phyloP scores from a whole-genome alignment of 2,888 invertebrate species.

The Drosophila mimetica region DNA sequence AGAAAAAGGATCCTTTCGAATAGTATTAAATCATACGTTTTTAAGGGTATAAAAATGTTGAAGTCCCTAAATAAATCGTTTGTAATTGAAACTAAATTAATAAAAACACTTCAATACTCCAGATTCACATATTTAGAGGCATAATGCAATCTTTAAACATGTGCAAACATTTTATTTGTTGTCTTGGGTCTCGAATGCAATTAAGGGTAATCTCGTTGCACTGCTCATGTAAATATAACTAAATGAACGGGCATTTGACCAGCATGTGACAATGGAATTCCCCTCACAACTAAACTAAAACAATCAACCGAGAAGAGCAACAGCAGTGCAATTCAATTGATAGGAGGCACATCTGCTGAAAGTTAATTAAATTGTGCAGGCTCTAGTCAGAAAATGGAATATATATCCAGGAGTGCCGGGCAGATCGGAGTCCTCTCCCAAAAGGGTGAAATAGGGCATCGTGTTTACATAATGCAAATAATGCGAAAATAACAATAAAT shows the following conservation, averaged over 20 bases:
- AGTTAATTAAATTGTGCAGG: conserved; percentile 72
- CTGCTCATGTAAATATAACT: conserved; percentile 32
- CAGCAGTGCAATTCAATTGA: conserved; percentile 32
- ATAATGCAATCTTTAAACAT: background rate
- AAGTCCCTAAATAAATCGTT: no score
- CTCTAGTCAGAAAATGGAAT: conserved; percentile 56
- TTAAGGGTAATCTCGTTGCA: conserved; percentile 20
- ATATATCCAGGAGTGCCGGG: conserved; percentile 25
- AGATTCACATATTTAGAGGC: no score
- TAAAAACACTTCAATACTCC: no score
- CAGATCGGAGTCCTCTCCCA: conserved; percentile 12
- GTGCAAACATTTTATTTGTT: conserved; percentile 1
- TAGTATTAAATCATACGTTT: no score
- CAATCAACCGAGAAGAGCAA: conserved; percentile 22
- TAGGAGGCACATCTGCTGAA: conserved; percentile 52
- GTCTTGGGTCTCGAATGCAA: conserved; percentile 2
- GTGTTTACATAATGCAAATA: conserved; percentile 74
- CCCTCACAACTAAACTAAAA: conserved; percentile 31
- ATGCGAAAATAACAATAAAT: conserved; percentile 74
- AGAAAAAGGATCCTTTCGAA: no score
- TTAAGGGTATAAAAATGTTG: no score
- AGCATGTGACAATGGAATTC: conserved; percentile 2
- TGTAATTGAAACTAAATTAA: no score
- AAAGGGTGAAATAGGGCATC: conserved; percentile 41
- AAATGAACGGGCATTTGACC: conserved; percentile 15